phyloP scores from a whole-genome alignment of 2,113 vertebrate genomes.

The Bubo blakistoni region DNA sequence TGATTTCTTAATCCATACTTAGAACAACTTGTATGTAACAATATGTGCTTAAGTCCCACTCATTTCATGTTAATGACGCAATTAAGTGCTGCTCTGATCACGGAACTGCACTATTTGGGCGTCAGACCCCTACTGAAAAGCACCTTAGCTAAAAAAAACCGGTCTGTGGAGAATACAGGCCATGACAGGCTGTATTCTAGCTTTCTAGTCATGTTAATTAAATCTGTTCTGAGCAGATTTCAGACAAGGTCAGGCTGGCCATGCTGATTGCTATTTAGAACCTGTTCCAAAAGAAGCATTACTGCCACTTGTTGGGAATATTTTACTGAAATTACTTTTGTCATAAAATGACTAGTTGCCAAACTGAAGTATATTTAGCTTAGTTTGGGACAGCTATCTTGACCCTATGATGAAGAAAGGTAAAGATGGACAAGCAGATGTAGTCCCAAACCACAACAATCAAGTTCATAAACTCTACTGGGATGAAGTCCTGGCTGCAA shows the following conservation, averaged over 20 bases:
- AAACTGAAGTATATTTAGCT: not conserved
- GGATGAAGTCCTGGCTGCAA: not conserved
- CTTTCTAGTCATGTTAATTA: not conserved
- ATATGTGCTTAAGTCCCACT: not conserved
- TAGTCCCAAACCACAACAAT: not conserved
- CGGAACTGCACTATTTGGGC: not conserved
- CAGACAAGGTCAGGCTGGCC: not conserved
- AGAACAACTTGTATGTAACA: not conserved
- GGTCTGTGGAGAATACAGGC: not conserved
- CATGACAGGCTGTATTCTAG: not conserved
- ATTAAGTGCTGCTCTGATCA: not conserved
- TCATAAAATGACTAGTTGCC: not conserved
- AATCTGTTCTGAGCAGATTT: not conserved
- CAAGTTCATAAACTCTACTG: not conserved
- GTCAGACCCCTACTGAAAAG: not conserved
- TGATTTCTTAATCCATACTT: not conserved
- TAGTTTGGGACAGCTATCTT: not conserved
- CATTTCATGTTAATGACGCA: not conserved
- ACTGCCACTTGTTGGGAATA: not conserved
- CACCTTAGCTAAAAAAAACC: not conserved
- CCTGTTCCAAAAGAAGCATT: constrained; percentile 19
- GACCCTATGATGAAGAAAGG: not conserved
- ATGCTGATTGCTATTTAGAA: not conserved
- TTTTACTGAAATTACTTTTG: constrained; percentile 2
- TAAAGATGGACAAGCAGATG: not conserved